These are phyloP conservation scores for Synergus japonicus DNA, from an alignment of 2,888 invertebrate species.

Conservation along the genomic window DNA sequence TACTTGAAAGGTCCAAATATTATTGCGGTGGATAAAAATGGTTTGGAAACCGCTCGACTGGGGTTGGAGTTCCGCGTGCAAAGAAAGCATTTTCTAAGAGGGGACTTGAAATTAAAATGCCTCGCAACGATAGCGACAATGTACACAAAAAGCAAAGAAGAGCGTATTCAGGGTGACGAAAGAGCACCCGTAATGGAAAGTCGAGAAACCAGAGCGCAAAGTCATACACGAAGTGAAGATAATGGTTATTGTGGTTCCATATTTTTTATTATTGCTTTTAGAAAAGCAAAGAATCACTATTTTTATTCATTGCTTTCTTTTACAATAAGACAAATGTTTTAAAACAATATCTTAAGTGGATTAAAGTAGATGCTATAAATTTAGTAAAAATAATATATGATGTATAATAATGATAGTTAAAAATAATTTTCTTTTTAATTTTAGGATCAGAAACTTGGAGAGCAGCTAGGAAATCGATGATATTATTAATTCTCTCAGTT, in stretches of 20 bases:
- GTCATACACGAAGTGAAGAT: conserved; percentile 67
- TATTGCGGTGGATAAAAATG: conserved; percentile 78
- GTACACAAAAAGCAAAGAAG: conserved; percentile 91
- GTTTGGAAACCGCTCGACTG: conserved; percentile 86
- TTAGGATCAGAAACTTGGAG: conserved; percentile 48
- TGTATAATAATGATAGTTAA: too few relatives aligned
- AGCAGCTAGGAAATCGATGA: conserved; percentile 32
- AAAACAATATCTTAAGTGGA: too few relatives aligned
- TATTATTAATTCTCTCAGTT: conserved; percentile 49
- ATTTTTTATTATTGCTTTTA: too few relatives aligned
- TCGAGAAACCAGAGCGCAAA: conserved; percentile 71
- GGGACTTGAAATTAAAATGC: conserved; percentile 93
- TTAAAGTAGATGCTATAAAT: too few relatives aligned
- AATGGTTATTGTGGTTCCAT: background rate
- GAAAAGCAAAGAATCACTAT: too few relatives aligned
- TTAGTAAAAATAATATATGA: too few relatives aligned
- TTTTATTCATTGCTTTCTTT: too few relatives aligned
- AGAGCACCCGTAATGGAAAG: conserved; percentile 72
- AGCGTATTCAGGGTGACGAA: conserved; percentile 87
- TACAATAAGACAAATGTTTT: too few relatives aligned
- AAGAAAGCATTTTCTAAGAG: conserved; percentile 88
- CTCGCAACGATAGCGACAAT: conserved; percentile 91
- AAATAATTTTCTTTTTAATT: conserved; percentile 15
- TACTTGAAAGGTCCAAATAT: conserved; percentile 77
- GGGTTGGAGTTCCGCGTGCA: conserved; percentile 89